Evolutionary conservation across 2,113 vertebrate species (phyloP), one percentile per base, ranked within the genome.

Genomic region (Myrmophylax atrothorax): DNA sequence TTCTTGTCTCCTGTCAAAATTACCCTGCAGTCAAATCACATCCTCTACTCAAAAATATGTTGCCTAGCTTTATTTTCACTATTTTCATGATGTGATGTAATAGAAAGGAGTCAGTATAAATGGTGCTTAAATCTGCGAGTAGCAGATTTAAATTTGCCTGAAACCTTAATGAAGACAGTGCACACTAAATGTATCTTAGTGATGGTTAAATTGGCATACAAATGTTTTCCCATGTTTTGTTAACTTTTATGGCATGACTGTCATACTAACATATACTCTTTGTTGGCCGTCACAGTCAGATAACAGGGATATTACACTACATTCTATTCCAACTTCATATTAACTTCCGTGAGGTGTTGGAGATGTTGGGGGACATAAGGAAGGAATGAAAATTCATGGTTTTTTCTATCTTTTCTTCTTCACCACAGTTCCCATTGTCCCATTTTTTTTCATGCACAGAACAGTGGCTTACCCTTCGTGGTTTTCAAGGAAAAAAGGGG

Each of bases 1-100:
- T 91, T 28, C 40, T 92, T 88, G 83, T 74, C 28, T 58, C 23
- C 69, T 75, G 38, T 83, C 18, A 46, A 29, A 95, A 52, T 40
- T 44, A 25, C 20, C 80, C 9, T 60, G 23, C 7, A 24, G 35
- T 84, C 37, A 79, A 47, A 47, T 64, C 6, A 4, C 0, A 0
- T 56, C 26, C 14, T 56, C 13, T 82, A 16, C 24, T 87, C 25
- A 53, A 8, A 88, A 68, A 52, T 58, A 26, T 5, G 17, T 72
- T 76, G 17, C 7, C 7, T 49, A 73, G 11, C 33, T 85, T 90
- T 80, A 1, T 69, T 93, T 73, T 55, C 28, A 40, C 5, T 50
- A 3, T 90, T 86, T 80, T 53, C n/a, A 8, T 3, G 2, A 18
- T 52, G 22, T 44, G 28, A 33, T 5, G 5, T 19, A 19, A 52